Evolutionary conservation across 1,140 invertebrate species (phyloP).

Genomic region (Dinothrombium tinctorium): DNA sequence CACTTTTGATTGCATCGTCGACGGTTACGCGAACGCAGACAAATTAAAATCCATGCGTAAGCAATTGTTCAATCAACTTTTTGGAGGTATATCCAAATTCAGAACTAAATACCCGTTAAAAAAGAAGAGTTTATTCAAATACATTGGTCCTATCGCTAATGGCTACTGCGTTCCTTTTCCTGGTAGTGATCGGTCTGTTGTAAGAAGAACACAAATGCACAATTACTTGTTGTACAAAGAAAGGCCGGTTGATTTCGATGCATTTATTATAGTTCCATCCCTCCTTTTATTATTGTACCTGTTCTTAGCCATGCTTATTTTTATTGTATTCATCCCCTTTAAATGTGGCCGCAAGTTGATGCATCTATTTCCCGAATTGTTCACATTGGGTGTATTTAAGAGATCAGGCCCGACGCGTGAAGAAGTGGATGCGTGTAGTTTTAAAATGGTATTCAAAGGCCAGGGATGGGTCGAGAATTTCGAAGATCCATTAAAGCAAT

Average conservation of each 20-base stretch:
- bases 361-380: background rate
- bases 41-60: conserved; percentile 26
- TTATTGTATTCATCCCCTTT: background rate
- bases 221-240: conserved; percentile 38
- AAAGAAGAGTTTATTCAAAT: background rate
- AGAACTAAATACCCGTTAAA: background rate
- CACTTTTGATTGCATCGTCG: conserved; percentile 54
- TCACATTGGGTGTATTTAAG: background rate
- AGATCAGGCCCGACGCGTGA: conserved; percentile 33
- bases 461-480: conserved; percentile 27
- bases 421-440: conserved; percentile 32
- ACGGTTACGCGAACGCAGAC: conserved; percentile 35
- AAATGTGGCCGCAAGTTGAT: background rate
- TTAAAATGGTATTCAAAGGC: conserved; percentile 44
- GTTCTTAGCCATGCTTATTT: background rate
- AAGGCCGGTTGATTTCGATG: conserved; percentile 27
- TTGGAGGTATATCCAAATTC: background rate
- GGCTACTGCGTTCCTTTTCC: conserved; percentile 49
- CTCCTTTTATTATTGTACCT: background rate
- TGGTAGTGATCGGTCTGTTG: conserved; percentile 52
- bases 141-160: conserved; percentile 23
- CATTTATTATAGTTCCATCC: conserved; percentile 19
- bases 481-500: conserved; percentile 16
- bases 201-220: conserved; percentile 44
- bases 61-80: conserved; percentile 2